phyloP scores from a whole-genome alignment of 2,113 vertebrate species.

The Spea multiplicata region DNA sequence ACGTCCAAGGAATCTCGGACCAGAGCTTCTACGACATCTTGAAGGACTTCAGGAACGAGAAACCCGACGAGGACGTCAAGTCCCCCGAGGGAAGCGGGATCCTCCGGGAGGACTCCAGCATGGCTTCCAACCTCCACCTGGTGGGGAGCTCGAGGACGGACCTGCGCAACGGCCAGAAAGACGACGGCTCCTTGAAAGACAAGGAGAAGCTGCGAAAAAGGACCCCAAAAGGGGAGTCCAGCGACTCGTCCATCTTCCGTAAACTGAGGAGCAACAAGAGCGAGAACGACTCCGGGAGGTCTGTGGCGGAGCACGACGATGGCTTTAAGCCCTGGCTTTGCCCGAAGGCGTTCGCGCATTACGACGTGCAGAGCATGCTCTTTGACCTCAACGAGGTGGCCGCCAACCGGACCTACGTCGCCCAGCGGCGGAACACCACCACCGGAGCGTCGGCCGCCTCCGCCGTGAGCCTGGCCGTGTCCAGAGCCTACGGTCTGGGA shows the following conservation, averaged over 20 bases:
- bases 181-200: conserved; percentile 37
- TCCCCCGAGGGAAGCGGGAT: conserved; percentile 62
- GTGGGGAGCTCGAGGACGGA: conserved; percentile 28
- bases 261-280: conserved; percentile 74
- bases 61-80: conserved; percentile 60
- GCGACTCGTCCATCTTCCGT: conserved; percentile 79
- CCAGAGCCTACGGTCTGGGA: conserved; percentile 56
- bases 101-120: conserved; percentile 53
- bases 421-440: conserved; percentile 80
- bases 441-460: conserved; percentile 88
- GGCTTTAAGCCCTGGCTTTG: conserved; percentile 72
- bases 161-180: conserved; percentile 54
- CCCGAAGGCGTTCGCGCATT: conserved; percentile 84
- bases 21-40: conserved; percentile 91
- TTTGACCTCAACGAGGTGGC: conserved; percentile 82
- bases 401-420: conserved; percentile 57
- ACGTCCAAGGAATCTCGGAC: conserved; percentile 80
- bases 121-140: conserved; percentile 41
- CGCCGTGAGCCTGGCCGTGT: conserved; percentile 58
- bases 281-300: conserved; percentile 61
- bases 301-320: conserved; percentile 55
- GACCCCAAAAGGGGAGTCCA: conserved; percentile 61
- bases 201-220: conserved; percentile 77
- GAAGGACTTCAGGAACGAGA: conserved; percentile 76
- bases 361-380: conserved; percentile 85